These are phyloP conservation scores for Chaenodraco wilsoni DNA, from an alignment of 2,797 vertebrate species.

Conservation along the genomic window DNA sequence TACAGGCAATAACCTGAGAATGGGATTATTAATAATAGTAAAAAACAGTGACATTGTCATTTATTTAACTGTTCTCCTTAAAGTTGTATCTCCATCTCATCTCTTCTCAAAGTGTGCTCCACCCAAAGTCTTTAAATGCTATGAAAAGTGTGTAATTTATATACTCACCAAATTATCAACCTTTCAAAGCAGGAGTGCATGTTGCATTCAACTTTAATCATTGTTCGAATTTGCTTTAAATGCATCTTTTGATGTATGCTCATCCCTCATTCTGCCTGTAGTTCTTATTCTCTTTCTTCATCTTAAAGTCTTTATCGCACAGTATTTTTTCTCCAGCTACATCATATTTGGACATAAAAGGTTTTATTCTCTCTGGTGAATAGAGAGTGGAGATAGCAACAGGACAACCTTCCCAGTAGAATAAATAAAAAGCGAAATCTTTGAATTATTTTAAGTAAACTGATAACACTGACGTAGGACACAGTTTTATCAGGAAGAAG, in stretches of 20 bases:
- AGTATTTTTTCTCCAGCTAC: not conserved
- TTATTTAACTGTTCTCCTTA: not conserved
- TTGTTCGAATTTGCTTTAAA: slow-evolving; percentile 13
- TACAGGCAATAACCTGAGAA: slow-evolving; percentile 37
- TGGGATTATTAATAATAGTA: not conserved
- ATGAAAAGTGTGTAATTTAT: not conserved
- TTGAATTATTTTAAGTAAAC: slow-evolving; percentile 71
- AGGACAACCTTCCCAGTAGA: slow-evolving; percentile 32
- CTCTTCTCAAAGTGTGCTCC: not conserved
- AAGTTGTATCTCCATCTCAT: not conserved
- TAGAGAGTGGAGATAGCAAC: slow-evolving; percentile 25
- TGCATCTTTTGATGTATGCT: not conserved
- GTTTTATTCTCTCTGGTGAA: slow-evolving; percentile 41
- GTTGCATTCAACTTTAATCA: not conserved
- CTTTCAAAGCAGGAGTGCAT: not conserved
- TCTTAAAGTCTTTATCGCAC: slow-evolving; percentile 10
- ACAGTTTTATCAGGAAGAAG: slow-evolving; percentile 40
- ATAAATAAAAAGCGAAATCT: slow-evolving; percentile 52
- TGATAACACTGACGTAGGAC: slow-evolving; percentile 49
- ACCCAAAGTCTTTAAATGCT: not conserved
- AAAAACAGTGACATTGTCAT: not conserved
- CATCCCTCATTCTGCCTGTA: not conserved
- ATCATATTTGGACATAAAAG: slow-evolving; percentile 36
- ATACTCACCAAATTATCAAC: not conserved
- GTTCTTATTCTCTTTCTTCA: not conserved